Evolutionary conservation across 2,113 vertebrate species (phyloP).

Genomic region (Mandrillus leucophaeus): DNA sequence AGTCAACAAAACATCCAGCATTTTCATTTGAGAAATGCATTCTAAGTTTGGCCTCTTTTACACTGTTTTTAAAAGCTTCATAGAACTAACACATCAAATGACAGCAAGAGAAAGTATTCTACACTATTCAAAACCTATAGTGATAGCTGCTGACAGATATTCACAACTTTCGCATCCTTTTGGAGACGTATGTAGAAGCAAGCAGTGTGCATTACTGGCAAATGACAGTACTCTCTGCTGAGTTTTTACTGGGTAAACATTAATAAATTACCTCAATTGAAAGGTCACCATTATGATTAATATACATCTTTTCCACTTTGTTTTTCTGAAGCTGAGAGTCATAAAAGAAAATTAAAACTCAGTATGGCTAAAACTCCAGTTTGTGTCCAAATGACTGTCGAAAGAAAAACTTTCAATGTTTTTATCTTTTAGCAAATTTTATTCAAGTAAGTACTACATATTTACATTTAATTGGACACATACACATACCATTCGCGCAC

Average conservation of each 20-base stretch:
- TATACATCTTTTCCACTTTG: background rate
- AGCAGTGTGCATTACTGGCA: background rate
- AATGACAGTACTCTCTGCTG: background rate
- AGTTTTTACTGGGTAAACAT: background rate
- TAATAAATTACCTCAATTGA: background rate
- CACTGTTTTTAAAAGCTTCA: background rate
- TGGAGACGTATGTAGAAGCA: background rate
- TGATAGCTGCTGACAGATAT: background rate
- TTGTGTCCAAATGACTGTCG: background rate
- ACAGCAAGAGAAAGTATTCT: conserved; percentile 9
- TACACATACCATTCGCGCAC: background rate
- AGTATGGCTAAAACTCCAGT: background rate
- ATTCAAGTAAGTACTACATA: background rate
- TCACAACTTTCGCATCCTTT: conserved; percentile 24
- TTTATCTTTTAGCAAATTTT: background rate
- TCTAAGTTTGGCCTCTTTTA: background rate
- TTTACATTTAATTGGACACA: background rate
- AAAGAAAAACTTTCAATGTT: background rate
- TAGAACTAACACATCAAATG: background rate
- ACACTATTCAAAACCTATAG: background rate
- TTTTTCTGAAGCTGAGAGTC: conserved; percentile 4
- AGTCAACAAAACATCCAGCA: background rate
- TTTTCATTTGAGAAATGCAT: background rate
- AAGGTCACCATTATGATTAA: background rate
- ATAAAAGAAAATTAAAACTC: background rate